phyloP scores from a whole-genome alignment of 1,140 invertebrate species.

The Sarcophaga peregrina region DNA sequence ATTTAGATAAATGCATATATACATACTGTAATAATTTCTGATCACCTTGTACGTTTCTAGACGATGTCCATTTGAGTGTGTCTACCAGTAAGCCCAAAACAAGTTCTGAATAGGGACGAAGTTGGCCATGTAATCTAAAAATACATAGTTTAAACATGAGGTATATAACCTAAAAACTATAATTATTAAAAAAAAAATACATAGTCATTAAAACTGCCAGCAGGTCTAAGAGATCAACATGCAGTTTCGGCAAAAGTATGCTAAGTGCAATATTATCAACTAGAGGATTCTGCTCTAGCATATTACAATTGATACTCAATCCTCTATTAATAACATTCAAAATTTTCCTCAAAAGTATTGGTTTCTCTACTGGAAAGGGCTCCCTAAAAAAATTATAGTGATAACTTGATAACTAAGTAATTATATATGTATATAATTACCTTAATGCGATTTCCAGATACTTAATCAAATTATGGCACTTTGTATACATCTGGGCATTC shows the following conservation, averaged over 20 bases:
- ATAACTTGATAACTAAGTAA: too few species aligned
- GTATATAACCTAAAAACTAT: background rate
- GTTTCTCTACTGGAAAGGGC: constrained; percentile 46
- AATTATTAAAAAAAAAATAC: background rate
- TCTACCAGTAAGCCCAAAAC: constrained; percentile 38
- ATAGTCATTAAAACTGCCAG: constrained; percentile 32
- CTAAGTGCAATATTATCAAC: constrained; percentile 44
- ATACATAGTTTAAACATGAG: background rate
- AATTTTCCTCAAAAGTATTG: constrained; percentile 35
- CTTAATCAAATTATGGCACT: constrained; percentile 41
- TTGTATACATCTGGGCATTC: constrained; percentile 33
- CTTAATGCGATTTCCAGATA: constrained; percentile 40
- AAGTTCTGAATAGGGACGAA: constrained; percentile 16
- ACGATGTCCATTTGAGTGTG: constrained; percentile 43
- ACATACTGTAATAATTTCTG: constrained; percentile 30
- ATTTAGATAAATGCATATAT: background rate
- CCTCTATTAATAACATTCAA: constrained; percentile 43
- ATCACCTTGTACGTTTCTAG: background rate
- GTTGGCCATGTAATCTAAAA: background rate
- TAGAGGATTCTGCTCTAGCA: constrained; percentile 40
- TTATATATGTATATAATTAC: background rate
- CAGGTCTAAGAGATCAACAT: constrained; percentile 38
- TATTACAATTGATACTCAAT: constrained; percentile 42
- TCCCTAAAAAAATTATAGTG: constrained; percentile 1
- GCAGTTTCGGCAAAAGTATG: constrained; percentile 44